A percentile compares a stretch with the other conserved stretches of the same genome.
These are phyloP conservation scores for Martes martes DNA, from an alignment of 2,113 vertebrate genomes.

Conservation along the genomic window DNA sequence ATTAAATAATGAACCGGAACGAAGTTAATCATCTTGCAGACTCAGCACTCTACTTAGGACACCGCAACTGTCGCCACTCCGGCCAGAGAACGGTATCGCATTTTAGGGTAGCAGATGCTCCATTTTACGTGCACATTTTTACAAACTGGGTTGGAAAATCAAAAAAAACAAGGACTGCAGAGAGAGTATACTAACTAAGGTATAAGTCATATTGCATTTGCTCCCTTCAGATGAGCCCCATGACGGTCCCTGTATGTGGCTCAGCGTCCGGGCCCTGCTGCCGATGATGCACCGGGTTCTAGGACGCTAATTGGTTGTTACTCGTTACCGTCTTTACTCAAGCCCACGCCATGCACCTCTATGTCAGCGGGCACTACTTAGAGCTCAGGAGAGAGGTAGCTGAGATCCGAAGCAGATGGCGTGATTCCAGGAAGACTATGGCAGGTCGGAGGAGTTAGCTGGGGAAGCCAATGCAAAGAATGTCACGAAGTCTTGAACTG, in stretches of 20 bases:
- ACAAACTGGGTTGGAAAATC: background rate
- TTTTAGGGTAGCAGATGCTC: background rate
- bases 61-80: background rate
- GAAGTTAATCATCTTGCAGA: background rate
- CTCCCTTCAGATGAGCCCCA: background rate
- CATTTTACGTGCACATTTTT: background rate
- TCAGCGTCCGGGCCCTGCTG: background rate
- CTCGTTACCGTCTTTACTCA: background rate
- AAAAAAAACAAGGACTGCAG: background rate
- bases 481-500: background rate
- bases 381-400: slow-evolving; percentile 5
- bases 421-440: background rate
- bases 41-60: background rate
- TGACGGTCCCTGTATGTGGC: background rate
- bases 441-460: background rate
- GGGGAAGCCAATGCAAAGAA: background rate
- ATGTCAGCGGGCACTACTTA: background rate
- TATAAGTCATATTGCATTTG: background rate
- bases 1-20: background rate
- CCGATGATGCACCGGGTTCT: background rate
- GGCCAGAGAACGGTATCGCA: background rate
- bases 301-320: background rate
- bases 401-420: background rate
- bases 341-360: background rate
- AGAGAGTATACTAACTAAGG: background rate